Evolutionary conservation across 2,113 vertebrate genomes (phyloP).

Genomic region (Brachirus orientalis): DNA sequence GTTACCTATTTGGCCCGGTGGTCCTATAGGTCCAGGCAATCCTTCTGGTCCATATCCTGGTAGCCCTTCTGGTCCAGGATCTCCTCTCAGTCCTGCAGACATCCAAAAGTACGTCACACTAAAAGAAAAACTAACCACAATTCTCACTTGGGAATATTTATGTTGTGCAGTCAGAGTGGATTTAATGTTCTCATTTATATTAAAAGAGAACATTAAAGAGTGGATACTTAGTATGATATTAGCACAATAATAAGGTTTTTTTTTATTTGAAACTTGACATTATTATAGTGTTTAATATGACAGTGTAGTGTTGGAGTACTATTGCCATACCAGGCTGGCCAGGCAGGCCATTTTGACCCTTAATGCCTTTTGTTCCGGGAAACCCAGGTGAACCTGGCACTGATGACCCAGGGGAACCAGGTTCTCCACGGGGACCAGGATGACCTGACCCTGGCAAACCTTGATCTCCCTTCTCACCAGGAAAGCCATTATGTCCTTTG

Average conservation of each 20-base stretch:
- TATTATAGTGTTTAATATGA: no score
- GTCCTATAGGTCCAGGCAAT: constrained; percentile 58
- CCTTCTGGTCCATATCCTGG: constrained; percentile 55
- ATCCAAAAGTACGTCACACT: background rate
- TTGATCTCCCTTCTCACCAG: constrained; percentile 57
- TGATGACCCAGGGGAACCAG: constrained; percentile 54
- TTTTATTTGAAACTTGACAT: no score
- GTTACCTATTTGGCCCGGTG: constrained; percentile 69
- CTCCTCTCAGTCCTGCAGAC: constrained; percentile 69
- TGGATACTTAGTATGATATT: no score
- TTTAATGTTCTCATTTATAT: no score
- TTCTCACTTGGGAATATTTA: background rate
- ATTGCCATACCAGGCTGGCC: constrained; percentile 59
- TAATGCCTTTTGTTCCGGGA: constrained; percentile 60
- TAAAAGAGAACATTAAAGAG: no score
- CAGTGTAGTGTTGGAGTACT: background rate
- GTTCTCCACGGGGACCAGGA: constrained; percentile 53
- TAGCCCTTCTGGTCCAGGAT: constrained; percentile 64
- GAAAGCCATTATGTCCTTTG: constrained; percentile 60
- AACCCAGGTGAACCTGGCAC: constrained; percentile 40
- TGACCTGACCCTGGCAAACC: constrained; percentile 64
- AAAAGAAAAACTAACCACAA: background rate
- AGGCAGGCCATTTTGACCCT: constrained; percentile 51
- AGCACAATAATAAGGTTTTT: no score
- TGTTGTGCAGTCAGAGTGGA: background rate